Base-by-base conservation (phyloP, 1,140 invertebrate genomes). In the Drosophila quadrilineata region DNA sequence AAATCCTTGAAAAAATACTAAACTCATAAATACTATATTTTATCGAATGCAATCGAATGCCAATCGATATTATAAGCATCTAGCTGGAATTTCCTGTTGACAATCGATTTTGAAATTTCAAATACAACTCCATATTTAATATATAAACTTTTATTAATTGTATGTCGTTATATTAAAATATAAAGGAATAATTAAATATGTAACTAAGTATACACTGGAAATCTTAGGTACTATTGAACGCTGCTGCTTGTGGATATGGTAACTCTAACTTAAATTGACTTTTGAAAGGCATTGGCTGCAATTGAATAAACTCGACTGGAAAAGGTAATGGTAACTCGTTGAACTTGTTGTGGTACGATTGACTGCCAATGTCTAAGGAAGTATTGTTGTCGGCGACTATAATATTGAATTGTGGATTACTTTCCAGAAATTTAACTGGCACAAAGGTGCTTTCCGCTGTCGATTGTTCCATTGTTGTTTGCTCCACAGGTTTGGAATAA, bases 231-330 rank as follows among this genome's bases (percentile, higher is more conserved):
- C 16, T 49, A 36, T 65, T 59, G 4, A 28, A 10, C 2, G 21
- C 14, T 6, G 54, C 1, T 9, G 24, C 36, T n/a, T n/a, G n/a
- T 35, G 52, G 31, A 29, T 31, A 31, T 5, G 70, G 54, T 14
- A 63, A 1, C 2, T 74, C 63, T 3, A 80, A 14, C 9, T 54
- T 60, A 1, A 73, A 26, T 4, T 71, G 52, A 36, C 50, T 67
- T 56, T 88, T 76, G 29, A 86, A 88, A 6, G 70, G 60, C 48
- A 86, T 62, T 5, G 86, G 80, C 12, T 88, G 86, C 5, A 88
- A 10, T 9, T 84, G 80, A 22, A 87, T 69, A 19, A 88, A 69
- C 2, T 87, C 80, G 26, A 88, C 54, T 8, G 76, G 87, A 16
- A 75, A 17, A 6, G 77, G 48, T 26, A 80, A 56, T 3, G 76